These are phyloP conservation scores for Chloroceryle inda DNA, from an alignment of 2,797 vertebrate species.

Conservation along the genomic window DNA sequence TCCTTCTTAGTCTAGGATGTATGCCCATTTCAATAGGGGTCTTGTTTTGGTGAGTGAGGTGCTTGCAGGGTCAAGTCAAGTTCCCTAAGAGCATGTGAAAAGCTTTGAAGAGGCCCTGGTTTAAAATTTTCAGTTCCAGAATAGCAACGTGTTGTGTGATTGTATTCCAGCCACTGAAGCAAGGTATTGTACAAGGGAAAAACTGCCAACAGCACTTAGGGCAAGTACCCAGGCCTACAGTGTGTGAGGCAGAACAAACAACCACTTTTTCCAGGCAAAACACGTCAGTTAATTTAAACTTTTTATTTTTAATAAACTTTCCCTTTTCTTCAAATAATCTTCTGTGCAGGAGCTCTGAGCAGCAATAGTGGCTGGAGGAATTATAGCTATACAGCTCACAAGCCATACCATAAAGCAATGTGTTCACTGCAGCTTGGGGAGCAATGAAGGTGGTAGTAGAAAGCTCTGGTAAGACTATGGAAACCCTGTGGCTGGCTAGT, in stretches of 20 bases:
- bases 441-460: rapidly evolving
- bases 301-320: background rate
- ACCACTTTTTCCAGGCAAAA: constrained; percentile 5
- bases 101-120: background rate
- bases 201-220: background rate
- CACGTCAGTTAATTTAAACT: background rate
- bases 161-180: background rate
- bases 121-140: background rate
- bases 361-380: rapidly evolving
- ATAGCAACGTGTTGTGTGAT: rapidly evolving
- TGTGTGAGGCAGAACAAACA: background rate
- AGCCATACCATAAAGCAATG: rapidly evolving
- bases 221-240: background rate
- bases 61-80: background rate
- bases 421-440: background rate
- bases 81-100: background rate
- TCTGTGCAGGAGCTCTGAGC: background rate
- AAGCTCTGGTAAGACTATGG: background rate
- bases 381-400: rapidly evolving
- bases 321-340: background rate
- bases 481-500: background rate
- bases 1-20: background rate
- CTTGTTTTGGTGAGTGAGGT: background rate
- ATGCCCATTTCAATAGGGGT: background rate
- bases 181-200: background rate